Base-by-base conservation (phyloP, 2,113 vertebrate genomes). In the Cariama cristata region DNA sequence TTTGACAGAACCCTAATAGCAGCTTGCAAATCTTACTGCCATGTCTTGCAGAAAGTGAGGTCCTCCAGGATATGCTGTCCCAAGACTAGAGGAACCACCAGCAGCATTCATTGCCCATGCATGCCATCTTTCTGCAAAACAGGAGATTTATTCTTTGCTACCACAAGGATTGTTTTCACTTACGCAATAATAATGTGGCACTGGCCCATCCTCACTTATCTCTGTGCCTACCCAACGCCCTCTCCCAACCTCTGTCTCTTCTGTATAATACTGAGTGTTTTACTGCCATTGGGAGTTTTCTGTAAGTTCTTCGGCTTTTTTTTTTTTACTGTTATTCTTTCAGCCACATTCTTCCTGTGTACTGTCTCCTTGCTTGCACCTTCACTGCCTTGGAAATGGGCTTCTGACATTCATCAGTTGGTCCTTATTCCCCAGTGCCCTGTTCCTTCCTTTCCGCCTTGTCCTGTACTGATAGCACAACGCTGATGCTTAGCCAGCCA, bases 1-100 rank as follows among this genome's bases (percentile, higher is more conserved):
- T 92, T 95, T 96, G 93, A 92, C 93, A 88, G 71, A 96, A 68
- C 32, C 38, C 44, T 92, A 86, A 88, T 47, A 94, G 85, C 72
- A 72, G 72, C 88, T 82, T 93, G 85, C 91, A 96, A 92, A 93
- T 94, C 90, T 96, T 89, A 22, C 60, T 91, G 88, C 64, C 49
- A 27, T 77, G 91, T 92, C 79, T 85, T 69, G 38, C 42, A 92
- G 56, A 30, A 85, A 81, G 50, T 52, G 42, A 90, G 24, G 76
- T 90, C 58, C 67, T 92, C 86, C 72, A 85, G 72, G 55, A 32
- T 73, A 5, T 12, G 42, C 56, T 82, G 47, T 90, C 85, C 62
- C 79, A 53, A 67, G 71, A 60, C 66, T 69, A 68, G 84, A 75
- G 56, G 55, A 91, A 40, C 79, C 56, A 35, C 49, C 53, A 3